Evolutionary conservation across 30 jellyfish, hydroid and myxozoan species (phyloP), one percentile per base, ranked within the genome.

Genomic region (Aurelia coerulea): DNA sequence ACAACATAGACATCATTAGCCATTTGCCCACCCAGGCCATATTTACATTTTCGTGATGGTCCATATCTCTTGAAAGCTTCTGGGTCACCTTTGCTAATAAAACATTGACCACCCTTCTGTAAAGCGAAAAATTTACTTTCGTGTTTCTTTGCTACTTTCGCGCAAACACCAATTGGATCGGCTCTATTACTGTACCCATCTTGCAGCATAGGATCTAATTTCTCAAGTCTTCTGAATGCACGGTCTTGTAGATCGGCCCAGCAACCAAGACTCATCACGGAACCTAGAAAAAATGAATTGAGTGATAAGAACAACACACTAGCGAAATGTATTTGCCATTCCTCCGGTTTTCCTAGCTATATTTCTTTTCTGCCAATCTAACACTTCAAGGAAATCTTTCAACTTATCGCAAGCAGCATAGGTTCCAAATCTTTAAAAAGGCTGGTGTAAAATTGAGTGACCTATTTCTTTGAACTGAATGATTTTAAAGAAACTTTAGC

Each of bases 181-280:
- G 97, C 89, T 60, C 99, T 83, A 49, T 76, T 79, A 59, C 59
- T 72, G 79, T 64, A 89, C 10, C 72, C 62, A 41, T 95, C 97
- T 37, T 64, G 94, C 2, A 95, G 92, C 58, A 59, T 75, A 7
- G 87, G 85, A 75, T 95, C 99, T 32, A 76, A 76, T 73, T 90
- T 84, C 78, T 95, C 99, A 88, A 95, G 83, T 33, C 99, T 73
- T 63, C 97, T 68, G 62, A 95, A 95, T 4, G 99, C 97, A 11
- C 99, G 97, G 83, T 95, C 99, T 90, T 95, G 97, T 56, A 95
- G 87, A 67, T 95, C 99, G 1, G 97, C 97, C 99, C 99, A 95
- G 72, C 99, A 95, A 32, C 99, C 99, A 37, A 95, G 99, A 62
- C 97, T 94, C 93, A 95, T 95, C 31, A 95, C 97, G 9, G 99